Evolutionary conservation across 2,888 invertebrate species (phyloP).

Genomic region (Drosophila quinaria): DNA sequence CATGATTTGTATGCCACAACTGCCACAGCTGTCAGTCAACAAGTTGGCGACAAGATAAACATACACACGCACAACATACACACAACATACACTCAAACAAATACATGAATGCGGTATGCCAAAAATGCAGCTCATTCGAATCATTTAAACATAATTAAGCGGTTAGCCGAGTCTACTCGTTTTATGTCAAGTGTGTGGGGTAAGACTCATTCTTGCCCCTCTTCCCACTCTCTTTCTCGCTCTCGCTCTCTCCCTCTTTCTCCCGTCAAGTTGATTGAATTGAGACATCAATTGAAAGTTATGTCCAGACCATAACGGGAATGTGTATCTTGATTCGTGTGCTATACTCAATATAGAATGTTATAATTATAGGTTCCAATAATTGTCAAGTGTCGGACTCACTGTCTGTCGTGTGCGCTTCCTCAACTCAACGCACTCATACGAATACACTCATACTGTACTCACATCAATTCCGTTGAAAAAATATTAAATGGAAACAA

Average conservation of each 20-base stretch:
- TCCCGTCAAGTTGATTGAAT: slow-evolving; percentile 47
- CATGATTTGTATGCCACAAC: slow-evolving; percentile 61
- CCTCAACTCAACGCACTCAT: slow-evolving; percentile 55
- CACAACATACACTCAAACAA: not conserved
- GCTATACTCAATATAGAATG: slow-evolving; percentile 46
- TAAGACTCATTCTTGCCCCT: not conserved
- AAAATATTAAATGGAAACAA: slow-evolving; percentile 3
- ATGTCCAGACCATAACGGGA: slow-evolving; percentile 61
- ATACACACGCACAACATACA: slow-evolving; percentile 23
- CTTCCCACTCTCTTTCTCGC: slow-evolving; percentile 2
- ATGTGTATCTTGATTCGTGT: slow-evolving; percentile 13
- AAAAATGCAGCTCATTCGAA: slow-evolving; percentile 74
- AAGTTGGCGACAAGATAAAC: slow-evolving; percentile 66
- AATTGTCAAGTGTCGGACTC: slow-evolving; percentile 59
- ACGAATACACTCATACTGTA: slow-evolving; percentile 11
- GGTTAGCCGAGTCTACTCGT: slow-evolving; percentile 42
- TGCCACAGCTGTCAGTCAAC: slow-evolving; percentile 59
- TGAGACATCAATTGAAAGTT: slow-evolving; percentile 78
- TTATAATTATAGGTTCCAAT: slow-evolving; percentile 74
- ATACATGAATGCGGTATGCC: slow-evolving; percentile 53
- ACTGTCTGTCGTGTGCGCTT: slow-evolving; percentile 46
- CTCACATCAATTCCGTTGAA: slow-evolving; percentile 6
- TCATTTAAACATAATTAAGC: slow-evolving; percentile 74
- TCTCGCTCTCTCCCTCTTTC: slow-evolving; percentile 7
- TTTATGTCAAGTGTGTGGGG: slow-evolving; percentile 5